Percentiles rank a stretch among this genome's conserved stretches.
These are phyloP conservation scores for Andrena hattorfiana DNA, from an alignment of 2,888 invertebrate species.

Conservation along the genomic window DNA sequence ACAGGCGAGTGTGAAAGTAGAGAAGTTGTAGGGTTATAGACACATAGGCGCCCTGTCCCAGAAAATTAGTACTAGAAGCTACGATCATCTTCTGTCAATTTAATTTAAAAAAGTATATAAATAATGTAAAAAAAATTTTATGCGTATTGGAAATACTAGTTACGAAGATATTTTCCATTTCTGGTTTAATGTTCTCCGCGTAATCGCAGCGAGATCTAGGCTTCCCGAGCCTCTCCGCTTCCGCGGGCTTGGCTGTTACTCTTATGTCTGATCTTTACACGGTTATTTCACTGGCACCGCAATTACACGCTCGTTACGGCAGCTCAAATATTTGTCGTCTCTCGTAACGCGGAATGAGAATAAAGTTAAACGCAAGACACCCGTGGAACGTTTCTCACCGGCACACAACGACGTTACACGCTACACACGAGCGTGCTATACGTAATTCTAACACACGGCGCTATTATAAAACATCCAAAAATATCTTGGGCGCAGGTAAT, in stretches of 20 bases:
- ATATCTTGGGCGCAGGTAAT: slow-evolving; percentile 42
- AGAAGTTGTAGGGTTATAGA: too few relatives aligned
- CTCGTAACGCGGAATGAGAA: not conserved
- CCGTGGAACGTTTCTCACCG: not conserved
- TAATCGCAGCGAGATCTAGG: too few relatives aligned
- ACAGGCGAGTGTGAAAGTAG: too few relatives aligned
- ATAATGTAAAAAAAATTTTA: too few relatives aligned
- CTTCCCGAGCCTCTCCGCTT: not conserved
- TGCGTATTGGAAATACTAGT: too few relatives aligned
- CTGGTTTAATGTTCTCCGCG: too few relatives aligned
- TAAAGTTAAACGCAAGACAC: slow-evolving; percentile 29
- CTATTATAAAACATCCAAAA: slow-evolving; percentile 54
- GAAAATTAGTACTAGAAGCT: too few relatives aligned
- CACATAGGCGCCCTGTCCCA: too few relatives aligned
- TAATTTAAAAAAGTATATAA: too few relatives aligned
- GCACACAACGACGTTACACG: not conserved
- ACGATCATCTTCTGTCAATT: too few relatives aligned
- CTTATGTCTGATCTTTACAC: slow-evolving; percentile 8
- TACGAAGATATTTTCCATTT: too few relatives aligned
- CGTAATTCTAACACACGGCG: slow-evolving; percentile 42
- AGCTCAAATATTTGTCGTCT: slow-evolving; percentile 28
- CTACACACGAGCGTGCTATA: slow-evolving; percentile 16
- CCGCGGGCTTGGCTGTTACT: not conserved
- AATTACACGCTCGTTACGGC: slow-evolving; percentile 14
- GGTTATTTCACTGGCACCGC: slow-evolving; percentile 24